Evolutionary conservation across 2,113 vertebrate species (phyloP).

Genomic region (Psittacula cyanocephala): DNA sequence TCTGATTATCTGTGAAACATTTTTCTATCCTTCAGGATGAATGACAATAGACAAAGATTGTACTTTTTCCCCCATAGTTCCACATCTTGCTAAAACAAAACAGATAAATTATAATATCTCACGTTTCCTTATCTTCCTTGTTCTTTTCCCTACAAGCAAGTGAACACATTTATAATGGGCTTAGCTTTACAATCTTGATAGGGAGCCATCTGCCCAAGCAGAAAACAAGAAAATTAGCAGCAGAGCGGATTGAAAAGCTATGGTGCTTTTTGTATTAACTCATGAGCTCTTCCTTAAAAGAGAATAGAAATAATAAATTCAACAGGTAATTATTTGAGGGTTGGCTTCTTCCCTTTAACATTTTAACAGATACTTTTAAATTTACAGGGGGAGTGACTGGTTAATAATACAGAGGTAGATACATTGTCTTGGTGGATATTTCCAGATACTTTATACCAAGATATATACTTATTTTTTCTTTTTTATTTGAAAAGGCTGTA

Average conservation of each 20-base stretch:
- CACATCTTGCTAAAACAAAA: not conserved
- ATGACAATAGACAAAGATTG: not conserved
- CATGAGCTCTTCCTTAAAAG: not conserved
- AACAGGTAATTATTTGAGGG: conserved; percentile 53
- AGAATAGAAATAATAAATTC: conserved; percentile 23
- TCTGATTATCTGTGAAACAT: not conserved
- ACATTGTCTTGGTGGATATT: not conserved
- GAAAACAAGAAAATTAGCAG: conserved; percentile 30
- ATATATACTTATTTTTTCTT: not conserved
- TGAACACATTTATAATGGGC: not conserved
- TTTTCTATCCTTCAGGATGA: not conserved
- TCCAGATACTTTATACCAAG: not conserved
- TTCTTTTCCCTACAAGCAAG: not conserved
- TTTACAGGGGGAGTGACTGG: not conserved
- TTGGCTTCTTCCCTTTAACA: not conserved
- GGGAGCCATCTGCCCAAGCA: not conserved
- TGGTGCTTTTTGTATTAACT: not conserved
- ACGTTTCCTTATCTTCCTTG: not conserved
- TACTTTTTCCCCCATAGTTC: not conserved
- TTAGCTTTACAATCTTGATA: not conserved
- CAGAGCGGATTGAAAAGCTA: not conserved
- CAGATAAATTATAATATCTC: not conserved
- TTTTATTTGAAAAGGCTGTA: not conserved
- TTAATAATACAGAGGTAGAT: not conserved
- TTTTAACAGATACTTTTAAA: conserved; percentile 10